Base-by-base conservation (phyloP, 2,888 invertebrate species). In the Coelinius sp. region DNA sequence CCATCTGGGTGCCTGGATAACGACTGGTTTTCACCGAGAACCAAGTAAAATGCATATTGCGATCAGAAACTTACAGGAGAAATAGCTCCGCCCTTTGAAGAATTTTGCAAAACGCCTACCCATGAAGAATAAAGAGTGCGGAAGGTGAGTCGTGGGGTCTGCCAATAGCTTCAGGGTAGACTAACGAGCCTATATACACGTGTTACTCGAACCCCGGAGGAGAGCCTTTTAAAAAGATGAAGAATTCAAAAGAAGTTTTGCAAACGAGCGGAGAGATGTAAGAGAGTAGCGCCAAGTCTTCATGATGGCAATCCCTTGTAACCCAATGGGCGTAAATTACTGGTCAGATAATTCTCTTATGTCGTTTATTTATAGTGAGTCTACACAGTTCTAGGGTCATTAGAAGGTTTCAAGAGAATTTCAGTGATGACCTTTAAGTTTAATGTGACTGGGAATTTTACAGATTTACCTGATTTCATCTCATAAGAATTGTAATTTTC, bases 11-110 rank as follows among this genome's bases (percentile, higher is more conserved):
- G 63, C 41, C 44, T 70, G 80, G 83, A 82, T 85, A 86, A 86
- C 83, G 82, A 86, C 82, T 80, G 82, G 85, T 82, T 82, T 83
- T 70, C 49, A 66, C 41, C 44, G 59, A 69, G 25, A 59, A 67
- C 27, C 46, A 38, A 53, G 38, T 31, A 67, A 67, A 17, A 38
- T 44, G 49, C 46, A 59, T 41, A 49, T 44, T n/a, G 14, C 49
- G 59, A 69, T 69, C 78, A 67, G 24, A 75, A 75, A 73, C 65
- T 56, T 64, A 44, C 63, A 68, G 25, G 41, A 44, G 38, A 22
- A 24, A 63, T 63, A 44, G 56, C 74, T 74, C 68, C 65, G 59
- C 46, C 68, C 63, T 63, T 24, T 20, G 24, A 38, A 12, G 24
- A 25, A 56, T 68, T 53, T 68, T 41, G 38, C 53, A 68, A 44